Base-by-base conservation (phyloP, 2,113 vertebrate genomes). In the Zosterops hypoxanthus region DNA sequence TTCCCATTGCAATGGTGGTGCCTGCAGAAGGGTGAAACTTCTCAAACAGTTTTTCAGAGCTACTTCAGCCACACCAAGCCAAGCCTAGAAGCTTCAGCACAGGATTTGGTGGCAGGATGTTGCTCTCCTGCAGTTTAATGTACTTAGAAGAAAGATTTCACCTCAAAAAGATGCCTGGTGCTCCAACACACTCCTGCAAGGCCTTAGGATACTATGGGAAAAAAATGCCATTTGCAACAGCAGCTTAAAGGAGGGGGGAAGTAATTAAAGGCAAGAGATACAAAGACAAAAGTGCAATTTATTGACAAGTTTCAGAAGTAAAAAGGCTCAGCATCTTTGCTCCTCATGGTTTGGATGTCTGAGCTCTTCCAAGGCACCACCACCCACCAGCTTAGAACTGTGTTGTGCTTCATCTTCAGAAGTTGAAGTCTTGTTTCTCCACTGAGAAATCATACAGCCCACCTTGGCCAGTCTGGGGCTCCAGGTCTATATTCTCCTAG, bases 281-380 rank as follows among this genome's bases (percentile, higher is more conserved):
- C 91, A 94, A 96, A 97, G 66, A 18, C 68, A 90, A 55, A 85
- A 90, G 42, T 92, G 66, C 79, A 94, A 11, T 97, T 97, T 96
- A 97, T 96, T 96, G 49, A 69, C 42, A 80, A 70, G 14, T 56
- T 73, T 61, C 68, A 69, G 5, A 33, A 66, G 41, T 72, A 86
- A 69, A 69, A 69, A n/a, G 71, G 55, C 34, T 61, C 34, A 36
- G 52, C 34, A 56, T 26, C 52, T 70, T 41, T 31, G 8, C 9
- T 87, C 28, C 66, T 70, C 2, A 0, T 28, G 33, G 82, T 42
- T 49, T 68, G 9, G 60, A 70, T 22, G 26, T 11, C 70, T 57
- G 49, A 82, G 60, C 29, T 81, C 18, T 57, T 75, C 22, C 6
- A 23, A 52, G 19, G 25, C 11, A 47, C 79, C 50, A 70, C n/a